A percentile compares a stretch with the other conserved stretches of the same genome.
Conservation (phyloP, 2,888 invertebrate genomes). For the Trichogramma evanescens region DNA sequence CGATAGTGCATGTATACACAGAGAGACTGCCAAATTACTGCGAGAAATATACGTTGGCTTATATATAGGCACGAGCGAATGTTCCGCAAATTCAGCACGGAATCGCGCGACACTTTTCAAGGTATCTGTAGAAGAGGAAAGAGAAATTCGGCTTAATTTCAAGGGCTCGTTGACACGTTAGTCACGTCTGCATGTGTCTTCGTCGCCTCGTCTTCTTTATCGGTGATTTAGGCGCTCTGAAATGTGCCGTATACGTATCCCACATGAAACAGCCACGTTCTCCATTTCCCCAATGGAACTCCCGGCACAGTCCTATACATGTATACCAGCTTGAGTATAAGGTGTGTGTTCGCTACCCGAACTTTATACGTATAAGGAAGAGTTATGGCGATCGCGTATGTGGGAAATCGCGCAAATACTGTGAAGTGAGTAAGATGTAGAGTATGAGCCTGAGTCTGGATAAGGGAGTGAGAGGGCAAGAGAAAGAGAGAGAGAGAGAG, state of each 20-base stretch:
- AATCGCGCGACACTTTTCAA: no score
- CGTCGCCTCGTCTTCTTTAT: slow-evolving; percentile 11
- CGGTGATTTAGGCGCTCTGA: slow-evolving; percentile 14
- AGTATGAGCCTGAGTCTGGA: no score
- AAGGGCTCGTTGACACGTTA: background rate
- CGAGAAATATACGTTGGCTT: no score
- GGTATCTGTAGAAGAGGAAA: no score
- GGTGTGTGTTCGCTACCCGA: background rate
- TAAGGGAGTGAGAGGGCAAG: no score
- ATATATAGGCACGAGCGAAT: background rate
- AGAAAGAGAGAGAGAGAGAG: no score
- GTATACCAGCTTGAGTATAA: no score
- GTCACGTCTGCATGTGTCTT: background rate
- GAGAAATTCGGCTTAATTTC: slow-evolving; percentile 4
- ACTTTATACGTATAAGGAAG: slow-evolving; percentile 7
- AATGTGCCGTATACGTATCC: background rate
- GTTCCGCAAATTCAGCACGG: background rate
- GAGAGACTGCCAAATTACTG: no score
- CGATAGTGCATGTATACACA: no score
- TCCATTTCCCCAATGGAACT: background rate
- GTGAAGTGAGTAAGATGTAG: no score
- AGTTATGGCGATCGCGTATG: slow-evolving; percentile 8
- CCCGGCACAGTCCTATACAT: no score
- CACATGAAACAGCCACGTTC: background rate
- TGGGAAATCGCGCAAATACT: no score